Conservation (phyloP, 2,113 vertebrate genomes). For the Dipodomys stephensi region DNA sequence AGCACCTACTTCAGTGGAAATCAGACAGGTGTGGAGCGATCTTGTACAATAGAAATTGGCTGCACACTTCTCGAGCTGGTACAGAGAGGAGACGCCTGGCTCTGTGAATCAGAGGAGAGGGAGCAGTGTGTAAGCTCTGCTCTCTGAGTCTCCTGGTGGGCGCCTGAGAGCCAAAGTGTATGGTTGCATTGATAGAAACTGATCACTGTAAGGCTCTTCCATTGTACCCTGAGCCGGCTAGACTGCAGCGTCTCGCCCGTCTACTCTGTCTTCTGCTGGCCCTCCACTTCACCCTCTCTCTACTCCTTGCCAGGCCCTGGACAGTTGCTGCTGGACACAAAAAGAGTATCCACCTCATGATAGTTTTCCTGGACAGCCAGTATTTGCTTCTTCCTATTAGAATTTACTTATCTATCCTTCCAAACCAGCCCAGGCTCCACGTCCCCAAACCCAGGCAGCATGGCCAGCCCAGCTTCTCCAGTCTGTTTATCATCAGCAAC, state of each 20-base stretch:
- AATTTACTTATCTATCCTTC: background rate
- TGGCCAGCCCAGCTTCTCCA: background rate
- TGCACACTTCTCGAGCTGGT: constrained; percentile 69
- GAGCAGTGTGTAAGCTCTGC: background rate
- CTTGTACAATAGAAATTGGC: constrained; percentile 84
- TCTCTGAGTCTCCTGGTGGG: background rate
- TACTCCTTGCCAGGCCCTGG: fast-evolving
- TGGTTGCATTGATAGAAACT: too few species aligned
- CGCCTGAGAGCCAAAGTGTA: fast-evolving
- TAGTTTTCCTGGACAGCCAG: background rate
- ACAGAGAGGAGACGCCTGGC: constrained; percentile 56
- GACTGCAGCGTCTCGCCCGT: too few species aligned
- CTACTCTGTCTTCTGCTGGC: too few species aligned
- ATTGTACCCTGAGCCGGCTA: fast-evolving
- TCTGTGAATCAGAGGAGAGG: constrained; percentile 43
- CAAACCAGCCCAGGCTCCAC: background rate
- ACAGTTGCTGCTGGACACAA: background rate
- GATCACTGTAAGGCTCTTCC: too few species aligned
- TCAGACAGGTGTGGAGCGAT: constrained; percentile 83
- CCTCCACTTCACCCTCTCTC: background rate
- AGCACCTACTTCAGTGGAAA: constrained; percentile 88
- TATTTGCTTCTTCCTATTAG: background rate
- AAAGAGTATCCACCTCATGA: background rate
- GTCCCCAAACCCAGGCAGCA: background rate
- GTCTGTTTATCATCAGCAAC: background rate